A percentile compares a stretch with the other conserved stretches of the same genome.
phyloP scores from a whole-genome alignment of 2,888 invertebrate species.

The Protophormia terraenovae region DNA sequence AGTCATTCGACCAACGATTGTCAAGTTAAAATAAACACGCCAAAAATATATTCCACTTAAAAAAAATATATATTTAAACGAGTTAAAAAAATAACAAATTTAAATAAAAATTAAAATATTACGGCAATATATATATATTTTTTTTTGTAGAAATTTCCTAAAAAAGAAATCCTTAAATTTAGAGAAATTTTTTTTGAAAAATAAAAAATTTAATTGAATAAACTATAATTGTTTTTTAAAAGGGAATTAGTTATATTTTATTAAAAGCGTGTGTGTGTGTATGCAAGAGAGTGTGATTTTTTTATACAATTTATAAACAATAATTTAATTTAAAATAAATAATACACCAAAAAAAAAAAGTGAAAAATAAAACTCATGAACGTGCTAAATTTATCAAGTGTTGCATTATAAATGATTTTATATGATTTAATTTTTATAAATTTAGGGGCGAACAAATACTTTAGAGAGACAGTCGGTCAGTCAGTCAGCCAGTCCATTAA shows the following conservation, averaged over 20 bases:
- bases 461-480: slow-evolving; percentile 6
- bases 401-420: slow-evolving; percentile 36
- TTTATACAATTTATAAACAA: no score
- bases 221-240: no score
- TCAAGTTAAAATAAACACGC: slow-evolving; percentile 76
- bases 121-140: neutral
- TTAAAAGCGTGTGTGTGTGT: neutral
- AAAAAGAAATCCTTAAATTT: neutral
- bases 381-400: slow-evolving; percentile 38
- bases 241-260: neutral
- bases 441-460: no score
- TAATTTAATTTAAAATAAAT: no score
- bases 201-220: slow-evolving; percentile 8
- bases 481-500: slow-evolving; percentile 31
- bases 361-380: neutral
- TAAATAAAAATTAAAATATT: neutral
- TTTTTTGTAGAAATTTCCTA: slow-evolving; percentile 12
- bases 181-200: neutral
- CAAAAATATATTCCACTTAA: slow-evolving; percentile 1
- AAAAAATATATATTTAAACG: neutral
- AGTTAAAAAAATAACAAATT: neutral
- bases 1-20: slow-evolving; percentile 77
- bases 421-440: neutral
- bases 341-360: no score
- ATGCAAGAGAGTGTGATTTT: no score